A percentile compares a stretch with the other conserved stretches of the same genome.
Evolutionary conservation across 30 jellyfish, hydroid and myxozoan species (phyloP).

Genomic region (Chironex yamaguchii): DNA sequence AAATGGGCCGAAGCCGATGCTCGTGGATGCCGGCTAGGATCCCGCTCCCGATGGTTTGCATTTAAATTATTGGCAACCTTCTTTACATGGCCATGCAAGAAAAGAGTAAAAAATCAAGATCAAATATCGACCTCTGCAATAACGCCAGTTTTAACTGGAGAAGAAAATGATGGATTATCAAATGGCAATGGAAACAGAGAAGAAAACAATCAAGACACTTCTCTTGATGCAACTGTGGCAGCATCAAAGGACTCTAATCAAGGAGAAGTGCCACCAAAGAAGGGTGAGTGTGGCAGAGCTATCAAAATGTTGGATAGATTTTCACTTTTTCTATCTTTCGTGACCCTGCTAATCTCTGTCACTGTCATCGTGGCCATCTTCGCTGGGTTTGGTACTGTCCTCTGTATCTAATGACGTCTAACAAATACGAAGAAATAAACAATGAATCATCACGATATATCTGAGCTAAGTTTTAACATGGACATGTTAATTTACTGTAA

Average conservation of each 20-base stretch:
- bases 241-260: too few relatives aligned
- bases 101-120: not conserved
- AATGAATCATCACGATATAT: too few relatives aligned
- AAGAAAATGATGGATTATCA: not conserved
- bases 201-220: not conserved
- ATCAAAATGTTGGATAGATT: not conserved
- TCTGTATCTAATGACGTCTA: too few relatives aligned
- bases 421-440: too few relatives aligned
- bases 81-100: not conserved
- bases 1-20: not conserved
- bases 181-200: not conserved
- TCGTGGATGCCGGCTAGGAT: not conserved
- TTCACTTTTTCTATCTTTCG: too few relatives aligned
- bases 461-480: too few relatives aligned
- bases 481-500: too few relatives aligned
- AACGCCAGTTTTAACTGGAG: not conserved
- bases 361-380: too few relatives aligned
- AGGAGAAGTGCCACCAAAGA: not conserved
- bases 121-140: not conserved
- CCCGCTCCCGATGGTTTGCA: not conserved
- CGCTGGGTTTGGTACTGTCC: too few relatives aligned
- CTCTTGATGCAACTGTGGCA: too few relatives aligned
- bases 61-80: not conserved
- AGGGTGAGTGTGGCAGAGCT: not conserved
- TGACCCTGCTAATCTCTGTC: too few relatives aligned